Evolutionary conservation across 2,113 vertebrate species (phyloP).

Genomic region (Helogale parvula): DNA sequence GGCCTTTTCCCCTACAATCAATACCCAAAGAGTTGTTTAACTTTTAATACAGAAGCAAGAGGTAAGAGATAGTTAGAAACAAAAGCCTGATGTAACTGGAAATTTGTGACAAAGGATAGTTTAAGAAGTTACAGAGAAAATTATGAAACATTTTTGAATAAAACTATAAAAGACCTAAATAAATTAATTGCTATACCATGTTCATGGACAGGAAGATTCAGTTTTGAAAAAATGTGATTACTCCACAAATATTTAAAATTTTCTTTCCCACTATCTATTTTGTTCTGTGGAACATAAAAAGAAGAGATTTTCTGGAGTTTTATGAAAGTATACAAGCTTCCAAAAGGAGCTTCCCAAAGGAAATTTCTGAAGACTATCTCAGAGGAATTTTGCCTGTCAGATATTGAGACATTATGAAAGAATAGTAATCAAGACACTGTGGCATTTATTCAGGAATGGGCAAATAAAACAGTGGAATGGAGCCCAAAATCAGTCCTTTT

Average conservation of each 20-base stretch:
- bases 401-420: background rate
- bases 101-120: background rate
- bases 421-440: background rate
- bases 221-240: background rate
- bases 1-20: background rate
- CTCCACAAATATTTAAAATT: background rate
- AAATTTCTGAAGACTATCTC: background rate
- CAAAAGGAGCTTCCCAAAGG: background rate
- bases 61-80: background rate
- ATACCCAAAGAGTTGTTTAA: background rate
- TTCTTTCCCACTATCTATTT: background rate
- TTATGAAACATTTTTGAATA: background rate
- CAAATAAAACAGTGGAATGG: background rate
- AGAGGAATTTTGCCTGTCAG: background rate
- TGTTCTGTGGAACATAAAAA: background rate
- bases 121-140: background rate
- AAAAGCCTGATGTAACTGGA: background rate
- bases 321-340: background rate
- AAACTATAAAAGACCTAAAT: background rate
- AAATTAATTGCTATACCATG: background rate
- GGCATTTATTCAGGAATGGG: background rate
- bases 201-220: background rate
- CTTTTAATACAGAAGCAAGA: background rate
- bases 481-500: background rate
- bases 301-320: background rate